Conservation (phyloP, 1,140 invertebrate species). For the Mactra quadrangularis region DNA sequence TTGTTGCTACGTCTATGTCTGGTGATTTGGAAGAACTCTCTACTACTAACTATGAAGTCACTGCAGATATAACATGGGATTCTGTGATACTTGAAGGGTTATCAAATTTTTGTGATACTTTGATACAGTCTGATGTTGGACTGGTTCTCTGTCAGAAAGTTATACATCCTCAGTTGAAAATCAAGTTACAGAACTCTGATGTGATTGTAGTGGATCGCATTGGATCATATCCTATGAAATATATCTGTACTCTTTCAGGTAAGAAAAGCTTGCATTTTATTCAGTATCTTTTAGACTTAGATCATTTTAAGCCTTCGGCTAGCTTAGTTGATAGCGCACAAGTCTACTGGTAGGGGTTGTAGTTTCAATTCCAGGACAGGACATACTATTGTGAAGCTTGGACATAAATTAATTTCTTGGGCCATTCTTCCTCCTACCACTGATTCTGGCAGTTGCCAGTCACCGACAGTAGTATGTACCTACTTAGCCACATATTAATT, state of each 20-base stretch:
- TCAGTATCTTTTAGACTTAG: too few species aligned
- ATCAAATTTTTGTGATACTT: constrained; percentile 50
- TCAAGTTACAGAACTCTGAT: constrained; percentile 87
- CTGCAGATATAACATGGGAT: constrained; percentile 23
- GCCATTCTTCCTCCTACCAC: too few species aligned
- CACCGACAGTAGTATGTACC: too few species aligned
- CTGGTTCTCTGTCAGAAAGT: constrained; percentile 74
- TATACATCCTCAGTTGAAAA: constrained; percentile 71
- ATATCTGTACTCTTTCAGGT: constrained; percentile 68
- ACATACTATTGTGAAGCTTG: too few species aligned
- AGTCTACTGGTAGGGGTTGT: too few species aligned
- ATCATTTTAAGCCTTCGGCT: too few species aligned
- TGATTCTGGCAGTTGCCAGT: too few species aligned
- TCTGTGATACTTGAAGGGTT: constrained; percentile 43
- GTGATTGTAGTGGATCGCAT: constrained; percentile 89
- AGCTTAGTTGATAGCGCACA: too few species aligned
- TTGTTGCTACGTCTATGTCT: constrained; percentile 70
- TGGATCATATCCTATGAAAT: constrained; percentile 61
- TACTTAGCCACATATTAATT: too few species aligned
- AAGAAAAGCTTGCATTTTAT: neutral
- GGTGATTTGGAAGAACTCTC: constrained; percentile 69
- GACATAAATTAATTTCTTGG: too few species aligned
- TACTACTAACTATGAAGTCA: constrained; percentile 51
- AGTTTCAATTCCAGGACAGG: too few species aligned
- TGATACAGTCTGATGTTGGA: constrained; percentile 60